These are phyloP conservation scores for Percopsis transmontana DNA, from an alignment of 2,113 vertebrate genomes.

Conservation along the genomic window DNA sequence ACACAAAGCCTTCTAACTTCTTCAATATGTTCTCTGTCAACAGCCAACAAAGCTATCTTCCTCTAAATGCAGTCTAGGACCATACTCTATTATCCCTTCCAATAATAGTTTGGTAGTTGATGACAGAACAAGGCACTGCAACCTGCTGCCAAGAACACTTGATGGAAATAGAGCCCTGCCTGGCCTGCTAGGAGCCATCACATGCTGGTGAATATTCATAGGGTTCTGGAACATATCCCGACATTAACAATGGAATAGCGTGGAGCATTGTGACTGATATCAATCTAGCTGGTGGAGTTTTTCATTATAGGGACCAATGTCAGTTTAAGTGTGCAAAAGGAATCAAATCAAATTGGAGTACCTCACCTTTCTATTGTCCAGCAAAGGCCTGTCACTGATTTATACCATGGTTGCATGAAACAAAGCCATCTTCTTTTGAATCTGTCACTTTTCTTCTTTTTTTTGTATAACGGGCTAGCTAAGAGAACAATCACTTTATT, in stretches of 20 bases:
- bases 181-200: constrained; percentile 12
- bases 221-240: constrained; percentile 18
- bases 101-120: constrained; percentile 19
- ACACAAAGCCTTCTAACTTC: neutral
- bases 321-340: constrained; percentile 33
- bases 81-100: constrained; percentile 5
- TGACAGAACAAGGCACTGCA: constrained; percentile 1
- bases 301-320: constrained; percentile 8
- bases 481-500: constrained; percentile 8
- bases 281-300: constrained; percentile 15
- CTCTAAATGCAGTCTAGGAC: constrained; percentile 1
- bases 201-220: constrained; percentile 51
- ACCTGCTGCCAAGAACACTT: constrained; percentile 30
- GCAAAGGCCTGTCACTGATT: constrained; percentile 49
- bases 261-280: constrained; percentile 17
- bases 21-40: neutral
- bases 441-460: constrained; percentile 16
- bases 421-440: constrained; percentile 13
- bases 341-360: constrained; percentile 39
- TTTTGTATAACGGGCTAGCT: constrained; percentile 17
- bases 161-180: constrained; percentile 34
- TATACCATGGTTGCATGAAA: constrained; percentile 36
- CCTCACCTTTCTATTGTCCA: constrained; percentile 35
- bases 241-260: constrained; percentile 28
- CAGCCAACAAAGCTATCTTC: constrained; percentile 5